Conservation (phyloP, 2,888 invertebrate genomes). For the Margaritifera margaritifera region DNA sequence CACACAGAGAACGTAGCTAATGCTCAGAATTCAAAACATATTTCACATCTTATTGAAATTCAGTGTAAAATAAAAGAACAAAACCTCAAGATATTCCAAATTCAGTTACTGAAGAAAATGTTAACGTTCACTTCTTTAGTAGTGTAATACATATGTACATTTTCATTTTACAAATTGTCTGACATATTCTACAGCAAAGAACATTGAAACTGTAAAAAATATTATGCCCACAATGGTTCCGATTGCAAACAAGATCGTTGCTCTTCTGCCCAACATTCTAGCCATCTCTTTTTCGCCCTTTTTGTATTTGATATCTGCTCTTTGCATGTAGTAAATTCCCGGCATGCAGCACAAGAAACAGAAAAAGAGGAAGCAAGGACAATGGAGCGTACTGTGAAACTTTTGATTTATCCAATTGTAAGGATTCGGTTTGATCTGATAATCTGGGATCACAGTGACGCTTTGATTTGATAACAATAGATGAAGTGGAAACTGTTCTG, state of each 20-base stretch:
- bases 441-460: constrained; percentile 20
- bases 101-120: no score
- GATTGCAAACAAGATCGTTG: constrained; percentile 39
- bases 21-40: no score
- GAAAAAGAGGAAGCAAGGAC: constrained; percentile 57
- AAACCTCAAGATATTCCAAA: no score
- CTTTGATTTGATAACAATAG: constrained; percentile 19
- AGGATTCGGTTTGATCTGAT: constrained; percentile 44
- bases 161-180: constrained; percentile 15
- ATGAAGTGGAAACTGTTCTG: constrained; percentile 32
- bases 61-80: no score
- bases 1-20: no score
- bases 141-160: background rate
- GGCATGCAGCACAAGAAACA: constrained; percentile 57
- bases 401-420: constrained; percentile 51
- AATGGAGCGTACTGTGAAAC: constrained; percentile 47
- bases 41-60: no score
- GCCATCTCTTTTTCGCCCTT: constrained; percentile 39
- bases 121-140: no score
- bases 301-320: constrained; percentile 46
- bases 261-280: constrained; percentile 32
- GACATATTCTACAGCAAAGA: constrained; percentile 43
- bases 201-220: constrained; percentile 35
- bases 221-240: constrained; percentile 41
- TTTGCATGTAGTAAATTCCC: constrained; percentile 50